Evolutionary conservation across 2,888 invertebrate species (phyloP), one percentile per base, ranked within the genome.

Genomic region (Osedax fenrisi): DNA sequence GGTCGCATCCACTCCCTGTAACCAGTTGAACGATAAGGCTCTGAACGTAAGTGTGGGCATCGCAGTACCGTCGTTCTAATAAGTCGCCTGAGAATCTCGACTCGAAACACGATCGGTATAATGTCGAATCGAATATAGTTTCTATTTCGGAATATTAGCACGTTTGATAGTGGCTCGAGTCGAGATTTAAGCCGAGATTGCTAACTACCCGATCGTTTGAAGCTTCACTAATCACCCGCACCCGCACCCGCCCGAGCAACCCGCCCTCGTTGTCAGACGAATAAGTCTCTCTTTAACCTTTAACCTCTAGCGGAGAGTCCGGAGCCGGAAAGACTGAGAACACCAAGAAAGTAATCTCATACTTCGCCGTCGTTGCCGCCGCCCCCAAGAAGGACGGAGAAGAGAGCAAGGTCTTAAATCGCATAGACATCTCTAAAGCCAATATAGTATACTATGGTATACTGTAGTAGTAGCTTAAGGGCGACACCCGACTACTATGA

Each of bases 301-400:
- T n/a, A n/a, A n/a, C n/a, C 64, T 21, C 10, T 25, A 91, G 91
- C 87, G 94, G 94, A 84, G 94, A 94, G 88, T 94, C 93, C 89
- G 97, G 97, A 89, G 97, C 97, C 87, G 97, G 77, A 3, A 96
- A 97, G 89, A 97, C 97, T 89, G 97, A 97, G 88, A 97, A 97
- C 91, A 97, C 97, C 89, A 97, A 97, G 89, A 97, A 97, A 88
- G 96, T 97, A 90, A 97, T 97, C 89, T 93, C 94, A 86, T 97
- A 97, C 90, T 97, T 97, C 89, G 87, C 87, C 76, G 81, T 83
- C n/a, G 77, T 76, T 26, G 76, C 78, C 24, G 75, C 69, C 21
- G 23, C 75, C 10, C 17, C 68, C 2, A 5, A 25, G 27, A 68
- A 68, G 26, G 68, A 26, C 17, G 41, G 41, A 5, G 41, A 41